phyloP scores from a whole-genome alignment of 2,888 invertebrate species.

The Lasioglossum lativentre region DNA sequence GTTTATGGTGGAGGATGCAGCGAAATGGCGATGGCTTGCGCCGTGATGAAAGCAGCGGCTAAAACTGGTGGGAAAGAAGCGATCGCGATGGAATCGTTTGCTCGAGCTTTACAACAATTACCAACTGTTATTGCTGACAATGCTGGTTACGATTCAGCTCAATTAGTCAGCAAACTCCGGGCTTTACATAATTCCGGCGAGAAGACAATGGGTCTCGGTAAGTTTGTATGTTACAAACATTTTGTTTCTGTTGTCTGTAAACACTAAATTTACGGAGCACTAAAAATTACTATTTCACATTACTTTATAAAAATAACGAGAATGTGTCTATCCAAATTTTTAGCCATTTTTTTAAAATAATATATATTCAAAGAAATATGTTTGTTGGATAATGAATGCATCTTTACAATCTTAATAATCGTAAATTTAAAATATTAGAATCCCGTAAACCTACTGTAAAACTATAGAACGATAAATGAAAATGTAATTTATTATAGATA shows the following conservation, averaged over 20 bases:
- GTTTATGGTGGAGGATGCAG: conserved; percentile 97
- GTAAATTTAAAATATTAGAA: too few species aligned
- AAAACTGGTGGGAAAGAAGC: conserved; percentile 98
- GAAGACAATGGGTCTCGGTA: conserved; percentile 91
- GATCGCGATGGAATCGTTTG: conserved; percentile 98
- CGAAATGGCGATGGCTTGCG: conserved; percentile 98
- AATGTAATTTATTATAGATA: conserved; percentile 87
- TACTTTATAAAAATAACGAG: too few species aligned
- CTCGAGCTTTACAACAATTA: conserved; percentile 93
- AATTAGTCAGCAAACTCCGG: conserved; percentile 95
- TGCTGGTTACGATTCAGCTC: conserved; percentile 98
- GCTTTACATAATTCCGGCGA: conserved; percentile 95
- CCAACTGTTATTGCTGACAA: conserved; percentile 99
- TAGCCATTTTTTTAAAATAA: too few species aligned
- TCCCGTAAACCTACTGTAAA: not conserved
- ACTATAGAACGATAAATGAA: not conserved
- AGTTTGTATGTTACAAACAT: conserved; percentile 54
- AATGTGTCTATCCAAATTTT: too few species aligned
- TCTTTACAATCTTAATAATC: too few species aligned
- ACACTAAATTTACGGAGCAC: too few species aligned
- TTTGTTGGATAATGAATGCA: too few species aligned
- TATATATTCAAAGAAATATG: too few species aligned
- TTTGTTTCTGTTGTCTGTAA: not conserved
- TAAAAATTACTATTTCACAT: too few species aligned
- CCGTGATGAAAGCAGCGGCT: conserved; percentile 92